Conservation (phyloP, 2,797 vertebrate genomes). For the Apodemus agrarius region DNA sequence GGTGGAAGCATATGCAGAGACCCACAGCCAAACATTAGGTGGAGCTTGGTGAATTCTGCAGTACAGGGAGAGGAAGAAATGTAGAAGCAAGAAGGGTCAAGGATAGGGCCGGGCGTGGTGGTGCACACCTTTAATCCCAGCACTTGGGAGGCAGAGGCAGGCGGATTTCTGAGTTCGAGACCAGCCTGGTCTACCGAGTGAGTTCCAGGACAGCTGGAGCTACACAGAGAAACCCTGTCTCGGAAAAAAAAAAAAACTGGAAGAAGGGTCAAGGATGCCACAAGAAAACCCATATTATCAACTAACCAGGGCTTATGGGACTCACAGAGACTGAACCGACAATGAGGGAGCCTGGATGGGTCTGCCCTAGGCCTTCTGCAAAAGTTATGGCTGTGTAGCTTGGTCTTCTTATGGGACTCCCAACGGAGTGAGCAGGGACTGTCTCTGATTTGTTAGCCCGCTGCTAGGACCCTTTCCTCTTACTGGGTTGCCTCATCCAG, state of each 20-base stretch:
- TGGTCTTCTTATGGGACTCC: not conserved
- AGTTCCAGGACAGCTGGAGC: too few relatives aligned
- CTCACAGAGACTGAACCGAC: not conserved
- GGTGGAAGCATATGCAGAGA: not conserved
- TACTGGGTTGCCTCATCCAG: not conserved
- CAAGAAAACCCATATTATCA: not conserved
- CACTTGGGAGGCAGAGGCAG: too few relatives aligned
- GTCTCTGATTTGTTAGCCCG: not conserved
- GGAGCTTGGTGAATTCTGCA: not conserved
- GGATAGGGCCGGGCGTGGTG: too few relatives aligned
- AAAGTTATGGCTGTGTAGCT: not conserved
- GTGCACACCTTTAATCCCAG: too few relatives aligned
- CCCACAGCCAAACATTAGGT: not conserved
- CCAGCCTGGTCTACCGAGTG: too few relatives aligned
- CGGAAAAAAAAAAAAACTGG: too few relatives aligned
- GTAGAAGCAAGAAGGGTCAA: too few relatives aligned
- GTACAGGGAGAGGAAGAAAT: not conserved
- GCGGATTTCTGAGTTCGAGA: too few relatives aligned
- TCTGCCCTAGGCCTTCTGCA: not conserved
- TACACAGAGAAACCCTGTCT: too few relatives aligned
- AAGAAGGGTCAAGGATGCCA: not conserved
- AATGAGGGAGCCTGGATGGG: not conserved
- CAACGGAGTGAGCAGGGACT: not conserved
- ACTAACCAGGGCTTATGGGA: not conserved
- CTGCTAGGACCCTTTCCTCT: not conserved